Evolutionary conservation across 2,888 invertebrate species (phyloP), one percentile per base, ranked within the genome.

Genomic region (Antitype chi): DNA sequence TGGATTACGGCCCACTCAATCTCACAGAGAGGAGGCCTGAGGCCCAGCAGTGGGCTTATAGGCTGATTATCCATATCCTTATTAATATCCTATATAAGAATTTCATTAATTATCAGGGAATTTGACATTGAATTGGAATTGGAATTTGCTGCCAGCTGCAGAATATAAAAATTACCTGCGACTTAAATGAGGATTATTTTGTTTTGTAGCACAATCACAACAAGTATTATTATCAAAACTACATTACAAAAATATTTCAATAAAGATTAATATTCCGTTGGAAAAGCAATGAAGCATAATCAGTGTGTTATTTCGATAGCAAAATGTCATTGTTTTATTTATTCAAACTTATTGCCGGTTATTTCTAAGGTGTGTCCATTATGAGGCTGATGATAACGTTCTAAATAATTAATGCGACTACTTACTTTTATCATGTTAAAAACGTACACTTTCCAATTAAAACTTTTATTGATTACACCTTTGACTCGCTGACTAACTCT

Each of bases 261-360:
- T n/a, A 11, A 38, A 38, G 5, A n/a, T 23, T 38, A 11, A 53
- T 17, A 53, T 55, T 8, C 17, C 13, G 17, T 25, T 32, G 1
- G 23, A 78, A 78, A 77, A 59, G 13, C 59, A 57, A 64, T n/a
- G 11, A 17, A n/a, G 11, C 23, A 20, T 77, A 43, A 78, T 79
- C 55, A 57, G 71, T 43, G 49, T 57, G 38, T 78, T 71, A 78
- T 78, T 79, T 62, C 38, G 28, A 71, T 55, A n/a, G 15, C 25
- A 47, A 20, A 62, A 47, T 38, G 15, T 49, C 49, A 70, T 62
- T 78, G 53, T 78, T 62, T 53, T 43, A 11, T 60, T 52, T 43
- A 20, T 47, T 38, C 25, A 1, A 15, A 47, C n/a, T 20, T 53
- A 53, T 20, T 69, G 1, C 2, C n/a, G 23, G 23, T 78, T 78